Conservation (phyloP, 2,888 invertebrate species). For the Macaria notata region DNA sequence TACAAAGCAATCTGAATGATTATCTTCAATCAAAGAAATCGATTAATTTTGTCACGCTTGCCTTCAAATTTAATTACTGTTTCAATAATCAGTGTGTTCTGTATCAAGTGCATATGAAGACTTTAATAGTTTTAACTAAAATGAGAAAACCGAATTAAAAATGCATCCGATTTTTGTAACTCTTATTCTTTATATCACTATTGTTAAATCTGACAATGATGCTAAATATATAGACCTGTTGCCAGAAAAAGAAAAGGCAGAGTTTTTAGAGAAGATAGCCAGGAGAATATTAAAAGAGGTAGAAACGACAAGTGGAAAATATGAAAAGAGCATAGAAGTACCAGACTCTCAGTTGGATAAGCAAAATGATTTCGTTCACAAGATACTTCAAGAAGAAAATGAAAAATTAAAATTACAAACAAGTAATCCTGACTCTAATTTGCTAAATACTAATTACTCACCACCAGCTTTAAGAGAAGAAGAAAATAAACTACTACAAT, state of each 20-base stretch:
- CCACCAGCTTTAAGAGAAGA: background rate
- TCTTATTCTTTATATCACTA: conserved; percentile 24
- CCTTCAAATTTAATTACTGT: conserved; percentile 28
- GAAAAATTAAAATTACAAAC: conserved; percentile 36
- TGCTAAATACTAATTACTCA: background rate
- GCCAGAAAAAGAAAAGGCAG: conserved; percentile 59
- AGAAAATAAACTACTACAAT: background rate
- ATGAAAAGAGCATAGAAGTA: conserved; percentile 43
- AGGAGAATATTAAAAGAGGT: conserved; percentile 59
- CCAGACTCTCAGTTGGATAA: conserved; percentile 49
- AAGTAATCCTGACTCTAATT: conserved; percentile 20
- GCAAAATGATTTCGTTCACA: conserved; percentile 53
- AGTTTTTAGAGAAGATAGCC: conserved; percentile 59
- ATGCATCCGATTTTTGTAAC: conserved; percentile 44
- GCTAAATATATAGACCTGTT: conserved; percentile 61
- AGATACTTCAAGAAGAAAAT: conserved; percentile 57
- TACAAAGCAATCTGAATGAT: conserved; percentile 17
- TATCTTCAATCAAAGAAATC: conserved; percentile 37
- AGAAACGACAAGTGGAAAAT: conserved; percentile 35
- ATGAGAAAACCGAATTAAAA: conserved; percentile 35
- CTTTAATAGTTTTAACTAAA: conserved; percentile 20
- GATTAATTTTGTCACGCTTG: conserved; percentile 37
- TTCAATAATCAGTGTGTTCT: conserved; percentile 10
- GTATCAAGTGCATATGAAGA: background rate
- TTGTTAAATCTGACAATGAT: conserved; percentile 37